phyloP scores from a whole-genome alignment of 1,140 invertebrate species.

The Armadillidium nasatum region DNA sequence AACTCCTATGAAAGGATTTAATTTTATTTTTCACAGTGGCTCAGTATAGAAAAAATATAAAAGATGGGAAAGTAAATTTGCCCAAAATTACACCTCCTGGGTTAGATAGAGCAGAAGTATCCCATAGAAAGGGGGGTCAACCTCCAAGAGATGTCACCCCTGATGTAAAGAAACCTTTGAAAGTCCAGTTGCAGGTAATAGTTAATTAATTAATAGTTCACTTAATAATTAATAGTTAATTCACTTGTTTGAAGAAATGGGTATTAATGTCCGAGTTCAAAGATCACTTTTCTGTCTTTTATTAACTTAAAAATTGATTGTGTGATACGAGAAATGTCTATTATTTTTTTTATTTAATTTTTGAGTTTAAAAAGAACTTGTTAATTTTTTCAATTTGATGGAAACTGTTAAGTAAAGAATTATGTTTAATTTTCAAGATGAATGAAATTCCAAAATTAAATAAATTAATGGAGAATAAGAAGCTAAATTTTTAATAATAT shows the following conservation, averaged over 20 bases:
- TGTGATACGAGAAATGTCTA: too few species aligned
- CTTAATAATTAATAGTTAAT: background rate
- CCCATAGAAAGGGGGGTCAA: background rate
- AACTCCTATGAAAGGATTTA: background rate
- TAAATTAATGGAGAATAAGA: too few species aligned
- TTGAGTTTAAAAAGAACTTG: too few species aligned
- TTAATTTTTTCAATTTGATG: too few species aligned
- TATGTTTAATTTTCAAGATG: too few species aligned
- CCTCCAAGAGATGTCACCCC: background rate
- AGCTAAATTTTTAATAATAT: too few species aligned
- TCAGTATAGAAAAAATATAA: background rate
- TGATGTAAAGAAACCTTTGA: background rate
- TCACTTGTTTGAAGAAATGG: background rate
- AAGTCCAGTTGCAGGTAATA: background rate
- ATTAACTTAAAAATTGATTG: background rate
- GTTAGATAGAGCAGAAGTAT: background rate
- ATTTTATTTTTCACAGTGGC: background rate
- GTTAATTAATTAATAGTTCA: background rate
- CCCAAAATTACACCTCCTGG: background rate
- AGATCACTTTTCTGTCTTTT: background rate
- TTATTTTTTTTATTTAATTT: too few species aligned
- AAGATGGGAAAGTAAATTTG: background rate
- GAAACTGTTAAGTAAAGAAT: too few species aligned
- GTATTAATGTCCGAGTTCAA: background rate
- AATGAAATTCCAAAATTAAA: too few species aligned